Conservation (phyloP, 2,797 vertebrate species). For the Notamacropus eugenii region DNA sequence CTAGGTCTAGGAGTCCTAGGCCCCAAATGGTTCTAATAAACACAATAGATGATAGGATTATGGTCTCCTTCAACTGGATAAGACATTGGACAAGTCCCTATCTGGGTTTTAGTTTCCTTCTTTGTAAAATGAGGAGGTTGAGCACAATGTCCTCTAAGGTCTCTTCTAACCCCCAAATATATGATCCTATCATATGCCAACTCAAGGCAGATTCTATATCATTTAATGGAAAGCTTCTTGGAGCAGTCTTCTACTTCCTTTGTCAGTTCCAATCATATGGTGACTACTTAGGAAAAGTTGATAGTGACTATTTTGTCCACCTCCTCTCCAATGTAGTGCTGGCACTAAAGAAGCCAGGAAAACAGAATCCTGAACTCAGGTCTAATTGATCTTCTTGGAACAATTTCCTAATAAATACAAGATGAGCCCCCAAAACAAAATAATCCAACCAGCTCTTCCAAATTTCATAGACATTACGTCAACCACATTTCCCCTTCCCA, state of each 20-base stretch:
- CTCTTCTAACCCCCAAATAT: background rate
- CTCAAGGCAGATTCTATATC: background rate
- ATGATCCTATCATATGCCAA: background rate
- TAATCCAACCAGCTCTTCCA: background rate
- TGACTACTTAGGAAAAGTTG: constrained; percentile 7
- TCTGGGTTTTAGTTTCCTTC: background rate
- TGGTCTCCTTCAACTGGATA: background rate
- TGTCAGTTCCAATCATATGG: background rate
- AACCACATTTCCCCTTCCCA: background rate
- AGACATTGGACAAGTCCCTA: background rate
- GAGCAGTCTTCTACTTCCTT: background rate
- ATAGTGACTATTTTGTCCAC: background rate
- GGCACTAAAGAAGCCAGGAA: constrained; percentile 29
- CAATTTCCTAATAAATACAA: background rate
- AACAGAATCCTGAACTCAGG: constrained; percentile 1
- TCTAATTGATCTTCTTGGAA: background rate
- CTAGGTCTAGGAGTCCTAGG: too few relatives aligned
- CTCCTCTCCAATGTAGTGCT: background rate
- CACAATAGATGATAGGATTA: background rate
- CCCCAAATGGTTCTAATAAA: background rate
- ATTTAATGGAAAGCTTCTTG: background rate
- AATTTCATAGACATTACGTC: background rate
- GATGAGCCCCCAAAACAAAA: background rate
- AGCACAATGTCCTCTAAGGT: background rate
- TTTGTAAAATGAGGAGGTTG: background rate